Base-by-base conservation (phyloP, 2,797 vertebrate genomes). In the Picus viridis region DNA sequence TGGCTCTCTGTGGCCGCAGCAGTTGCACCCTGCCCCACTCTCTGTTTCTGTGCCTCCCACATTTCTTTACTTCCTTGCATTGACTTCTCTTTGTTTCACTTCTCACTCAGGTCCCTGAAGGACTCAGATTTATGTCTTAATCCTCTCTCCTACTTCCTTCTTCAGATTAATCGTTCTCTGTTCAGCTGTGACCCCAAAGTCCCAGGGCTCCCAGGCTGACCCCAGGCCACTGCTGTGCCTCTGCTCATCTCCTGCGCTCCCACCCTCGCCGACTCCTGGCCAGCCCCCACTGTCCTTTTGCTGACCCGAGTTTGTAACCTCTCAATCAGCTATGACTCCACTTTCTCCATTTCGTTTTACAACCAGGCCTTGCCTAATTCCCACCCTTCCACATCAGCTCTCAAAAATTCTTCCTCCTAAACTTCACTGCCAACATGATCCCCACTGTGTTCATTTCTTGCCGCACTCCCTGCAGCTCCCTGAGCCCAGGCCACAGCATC, bases 41-140 rank as follows among this genome's bases (percentile, higher is more conserved):
- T 1, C 6, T 13, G 29, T 32, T 83, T 79, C 74, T 63, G 39
- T 29, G 62, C 80, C 77, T 91, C 70, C 70, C 64, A 62, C 45
- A 12, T 57, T 70, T 76, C 83, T 71, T 72, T 30, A 58, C 74
- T 92, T 94, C 93, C 71, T 91, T 36, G 12, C 76, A 82, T 82
- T 86, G 79, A 73, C 72, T 89, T 82, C 58, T 68, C 80, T 88
- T 88, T 93, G 89, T 27, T 93, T 87, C 67, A 27, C 56, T 63
- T 67, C 63, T 89, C 68, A 61, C 78, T 70, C 29, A 39, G 74
- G 47, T 68, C 80, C 71, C 77, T 53, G 49, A 91, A 92, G 91
- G 71, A 73, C 51, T 68, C 61, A 77, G 74, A 83, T 91, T 91
- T 91, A 15, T 67, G 71, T 58, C 58, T 86, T 84, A 49, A 91